Conservation (phyloP, 1,140 invertebrate genomes). For the Carposina sasakii region DNA sequence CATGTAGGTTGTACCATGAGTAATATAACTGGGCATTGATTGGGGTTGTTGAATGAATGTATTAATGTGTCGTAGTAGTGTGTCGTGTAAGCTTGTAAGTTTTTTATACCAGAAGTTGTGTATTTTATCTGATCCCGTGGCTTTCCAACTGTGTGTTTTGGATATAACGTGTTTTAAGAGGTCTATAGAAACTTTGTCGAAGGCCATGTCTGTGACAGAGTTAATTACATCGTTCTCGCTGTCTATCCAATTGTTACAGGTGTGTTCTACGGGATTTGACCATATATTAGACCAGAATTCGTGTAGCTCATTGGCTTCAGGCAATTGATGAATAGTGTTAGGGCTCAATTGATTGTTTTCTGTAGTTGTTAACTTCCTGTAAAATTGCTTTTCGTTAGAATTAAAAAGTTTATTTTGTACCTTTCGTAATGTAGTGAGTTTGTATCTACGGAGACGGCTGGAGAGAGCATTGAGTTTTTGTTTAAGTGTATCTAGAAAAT, state of each 20-base stretch:
- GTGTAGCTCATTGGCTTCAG: not conserved
- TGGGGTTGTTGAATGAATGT: not conserved
- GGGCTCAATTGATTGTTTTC: not conserved
- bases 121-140: slow-evolving; percentile 4
- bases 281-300: slow-evolving; percentile 6
- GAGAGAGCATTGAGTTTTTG: slow-evolving; percentile 10
- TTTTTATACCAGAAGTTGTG: slow-evolving; percentile 28
- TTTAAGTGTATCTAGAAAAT: slow-evolving; percentile 10
- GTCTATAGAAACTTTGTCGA: not conserved
- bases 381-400: slow-evolving; percentile 15
- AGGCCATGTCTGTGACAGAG: not conserved
- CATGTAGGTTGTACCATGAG: slow-evolving; percentile 7
- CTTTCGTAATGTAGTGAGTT: slow-evolving; percentile 8
- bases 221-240: not conserved
- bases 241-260: not conserved
- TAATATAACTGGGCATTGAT: not conserved
- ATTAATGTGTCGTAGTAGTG: not conserved
- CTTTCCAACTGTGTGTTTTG: slow-evolving; percentile 3
- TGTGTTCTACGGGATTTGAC: slow-evolving; percentile 2
- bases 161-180: not conserved
- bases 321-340: not conserved
- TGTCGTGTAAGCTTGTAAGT: slow-evolving; percentile 7
- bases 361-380: not conserved
- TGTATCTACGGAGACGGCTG: slow-evolving; percentile 8
- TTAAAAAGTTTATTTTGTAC: slow-evolving; percentile 7